A percentile compares a stretch with the other conserved stretches of the same genome.
phyloP scores from a whole-genome alignment of 1,140 invertebrate species.

The Saxidomus purpurata region DNA sequence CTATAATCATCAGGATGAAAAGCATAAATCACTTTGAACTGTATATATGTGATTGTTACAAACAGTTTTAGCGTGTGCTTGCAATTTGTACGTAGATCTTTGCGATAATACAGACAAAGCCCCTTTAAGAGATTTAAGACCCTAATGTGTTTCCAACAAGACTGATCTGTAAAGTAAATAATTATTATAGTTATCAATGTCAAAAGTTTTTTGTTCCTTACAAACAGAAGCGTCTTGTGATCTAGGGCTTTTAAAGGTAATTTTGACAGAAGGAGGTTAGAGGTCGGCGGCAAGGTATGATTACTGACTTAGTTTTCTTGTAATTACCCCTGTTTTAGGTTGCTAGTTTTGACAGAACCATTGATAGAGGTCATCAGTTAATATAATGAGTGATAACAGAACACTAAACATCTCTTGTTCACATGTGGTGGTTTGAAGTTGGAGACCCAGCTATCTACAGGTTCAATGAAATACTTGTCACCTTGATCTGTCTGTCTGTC shows the following conservation, averaged over 20 bases:
- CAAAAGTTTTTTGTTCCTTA: neutral
- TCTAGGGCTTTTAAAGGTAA: neutral
- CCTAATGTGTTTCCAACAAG: neutral
- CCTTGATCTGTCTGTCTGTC: too few species aligned
- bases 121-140: neutral
- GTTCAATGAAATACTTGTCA: too few species aligned
- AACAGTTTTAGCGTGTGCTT: slow-evolving; percentile 4
- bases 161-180: slow-evolving; percentile 6
- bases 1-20: neutral
- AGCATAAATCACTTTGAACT: slow-evolving; percentile 27
- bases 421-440: too few species aligned
- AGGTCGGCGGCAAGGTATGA: neutral
- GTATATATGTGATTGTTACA: neutral
- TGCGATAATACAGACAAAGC: slow-evolving; percentile 8
- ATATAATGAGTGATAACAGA: too few species aligned
- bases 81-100: slow-evolving; percentile 16
- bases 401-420: too few species aligned
- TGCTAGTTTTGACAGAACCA: neutral
- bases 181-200: slow-evolving; percentile 32
- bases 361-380: neutral
- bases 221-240: slow-evolving; percentile 10
- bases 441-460: too few species aligned
- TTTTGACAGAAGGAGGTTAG: neutral
- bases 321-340: neutral
- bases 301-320: neutral